Base-by-base conservation (phyloP, 2,888 invertebrate species). In the Cephalotes varians region DNA sequence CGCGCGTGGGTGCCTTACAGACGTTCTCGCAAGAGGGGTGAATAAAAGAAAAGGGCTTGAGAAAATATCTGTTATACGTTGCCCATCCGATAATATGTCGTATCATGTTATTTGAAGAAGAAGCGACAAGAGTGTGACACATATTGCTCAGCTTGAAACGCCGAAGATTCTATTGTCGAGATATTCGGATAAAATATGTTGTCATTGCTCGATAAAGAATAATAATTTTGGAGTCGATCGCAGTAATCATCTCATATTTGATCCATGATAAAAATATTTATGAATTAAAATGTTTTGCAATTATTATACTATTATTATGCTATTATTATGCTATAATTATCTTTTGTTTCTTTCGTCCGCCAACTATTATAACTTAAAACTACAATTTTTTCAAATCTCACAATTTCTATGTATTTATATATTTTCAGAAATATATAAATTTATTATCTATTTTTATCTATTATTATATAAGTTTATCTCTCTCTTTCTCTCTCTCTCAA, bases 91-190 rank as follows among this genome's bases (percentile, higher is more conserved):
- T 37, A 71, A 73, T 25, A 28, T 44, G 25, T 18, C 25, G 65
- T 71, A 65, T 76, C 64, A 84, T 79, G 73, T 81, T 85, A 85
- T 86, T 86, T 65, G 71, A 40, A 28, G n/a, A 40, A 47, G 69
- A 80, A 28, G n/a, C 18, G n/a, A 60, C n/a, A n/a, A 37, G 21
- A 62, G 9, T 31, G n/a, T n/a, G 40, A 18, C 54, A 64, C 2
- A 9, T 74, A 51, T 69, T 51, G 40, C 31, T 44, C 12, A 44
- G 28, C 21, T 40, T 10, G 2, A 37, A 76, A 51, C 7, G 49
- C 65, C 25, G 47, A 56, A 62, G 15, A 49, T 21, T 12, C 9
- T 44, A 21, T 40, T 72, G n/a, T 10, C n/a, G 12, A 51, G 37
- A 34, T 31, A 44, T 56, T 60, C 9, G 1, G 12, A 21, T 71